phyloP scores from a whole-genome alignment of 2,113 vertebrate species.

The Toxostoma redivivum region DNA sequence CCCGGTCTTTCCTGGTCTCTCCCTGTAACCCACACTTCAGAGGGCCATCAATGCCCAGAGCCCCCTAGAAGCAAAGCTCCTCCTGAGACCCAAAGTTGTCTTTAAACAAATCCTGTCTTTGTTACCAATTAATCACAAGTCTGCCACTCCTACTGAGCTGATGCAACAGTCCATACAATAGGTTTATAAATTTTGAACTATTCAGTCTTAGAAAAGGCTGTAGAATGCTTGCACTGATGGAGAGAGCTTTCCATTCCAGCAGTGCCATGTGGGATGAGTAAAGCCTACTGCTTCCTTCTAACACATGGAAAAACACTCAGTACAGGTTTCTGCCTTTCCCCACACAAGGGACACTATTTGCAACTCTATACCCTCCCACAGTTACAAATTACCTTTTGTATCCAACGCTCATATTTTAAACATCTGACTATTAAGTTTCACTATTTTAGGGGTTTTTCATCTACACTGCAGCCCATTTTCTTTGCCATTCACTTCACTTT shows the following conservation, averaged over 20 bases:
- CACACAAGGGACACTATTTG: fast-evolving
- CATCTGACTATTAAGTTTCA: neutral
- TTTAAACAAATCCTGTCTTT: neutral
- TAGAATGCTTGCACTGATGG: neutral
- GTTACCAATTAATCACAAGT: neutral
- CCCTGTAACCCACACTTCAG: neutral
- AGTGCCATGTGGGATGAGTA: fast-evolving
- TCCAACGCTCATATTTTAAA: neutral
- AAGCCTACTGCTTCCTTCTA: neutral
- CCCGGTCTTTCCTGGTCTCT: neutral
- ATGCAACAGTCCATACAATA: neutral
- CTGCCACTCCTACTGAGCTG: neutral
- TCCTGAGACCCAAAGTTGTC: neutral
- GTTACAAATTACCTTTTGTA: neutral
- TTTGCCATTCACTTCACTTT: neutral
- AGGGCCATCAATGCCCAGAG: neutral
- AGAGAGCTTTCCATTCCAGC: neutral
- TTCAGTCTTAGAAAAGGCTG: neutral
- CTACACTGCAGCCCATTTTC: neutral
- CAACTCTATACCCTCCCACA: neutral
- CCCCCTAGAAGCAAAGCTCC: neutral
- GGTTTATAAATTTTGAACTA: neutral
- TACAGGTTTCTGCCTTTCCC: neutral
- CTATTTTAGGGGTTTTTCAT: neutral
- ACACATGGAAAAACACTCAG: neutral